Evolutionary conservation across 1,140 invertebrate species (phyloP), one percentile per base, ranked within the genome.

Genomic region (Drosophila tristis): DNA sequence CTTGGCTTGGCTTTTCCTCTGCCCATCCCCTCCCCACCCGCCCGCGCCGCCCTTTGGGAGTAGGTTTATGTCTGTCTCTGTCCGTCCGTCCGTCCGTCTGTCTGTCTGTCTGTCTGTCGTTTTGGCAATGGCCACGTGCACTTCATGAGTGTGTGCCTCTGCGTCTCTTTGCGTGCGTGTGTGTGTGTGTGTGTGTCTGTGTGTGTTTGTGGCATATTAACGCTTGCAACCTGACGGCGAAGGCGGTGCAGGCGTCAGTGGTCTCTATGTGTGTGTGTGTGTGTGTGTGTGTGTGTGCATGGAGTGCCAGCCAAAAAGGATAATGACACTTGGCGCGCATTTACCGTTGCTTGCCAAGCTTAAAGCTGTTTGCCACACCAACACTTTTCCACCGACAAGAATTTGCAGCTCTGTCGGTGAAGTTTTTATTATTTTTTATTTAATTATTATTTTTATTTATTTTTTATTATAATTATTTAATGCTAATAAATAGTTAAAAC

Each of bases 241-340:
- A 51, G 49, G 60, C 66, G 61, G 20, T 63, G 20, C 20, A 20
- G 20, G 20, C 20, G 20, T 20, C 20, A 56, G 56, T 35, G 57
- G 48, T 60, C 64, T 60, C 64, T 48, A 20, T 20, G 20, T 20
- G 20, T 56, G 13, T 56, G 26, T 68, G 31, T 62, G 43, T 59
- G 7, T 61, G 29, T 66, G 47, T 73, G 49, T 79, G 48, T 70
- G 39, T 61, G 42, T 50, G 39, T 60, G 71, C 75, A 66, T 78
- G 72, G 60, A 81, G 68, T 60, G 59, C 82, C 77, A 82, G 78
- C 75, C 86, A 89, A 82, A 39, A 87, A 89, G 84, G 84, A 80
- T 89, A 87, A 87, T 87, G 84, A 87, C 84, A 89, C 84, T 86
- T 87, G 72, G 73, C 67, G 76, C 84, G 75, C 61, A 79, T 89